phyloP scores from a whole-genome alignment of 2,888 invertebrate species.

The Pristionchus exspectatus region DNA sequence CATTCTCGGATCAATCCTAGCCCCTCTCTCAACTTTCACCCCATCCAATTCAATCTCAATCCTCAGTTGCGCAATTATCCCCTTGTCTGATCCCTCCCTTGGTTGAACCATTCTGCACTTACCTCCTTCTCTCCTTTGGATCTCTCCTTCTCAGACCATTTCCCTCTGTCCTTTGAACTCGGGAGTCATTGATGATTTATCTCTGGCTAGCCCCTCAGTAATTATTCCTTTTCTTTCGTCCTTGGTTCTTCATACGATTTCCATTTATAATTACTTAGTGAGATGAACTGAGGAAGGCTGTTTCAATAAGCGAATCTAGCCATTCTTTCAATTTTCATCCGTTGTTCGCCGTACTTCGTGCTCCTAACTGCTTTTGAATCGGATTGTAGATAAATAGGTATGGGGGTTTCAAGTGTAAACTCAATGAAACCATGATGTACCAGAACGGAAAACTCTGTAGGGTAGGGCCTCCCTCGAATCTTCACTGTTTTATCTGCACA shows the following conservation, averaged over 20 bases:
- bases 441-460: no score
- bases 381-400: no score
- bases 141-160: neutral
- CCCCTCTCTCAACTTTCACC: conserved; percentile 35
- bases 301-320: neutral
- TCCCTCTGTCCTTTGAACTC: neutral
- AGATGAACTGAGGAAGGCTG: neutral
- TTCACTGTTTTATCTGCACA: no score
- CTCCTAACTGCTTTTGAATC: neutral
- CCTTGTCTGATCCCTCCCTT: neutral
- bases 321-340: neutral
- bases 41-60: neutral
- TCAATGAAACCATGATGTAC: no score
- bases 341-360: neutral
- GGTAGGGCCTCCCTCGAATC: no score
- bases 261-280: neutral
- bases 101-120: neutral
- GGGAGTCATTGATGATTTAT: conserved; percentile 14
- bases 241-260: conserved; percentile 14
- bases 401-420: no score
- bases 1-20: conserved; percentile 31
- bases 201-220: neutral
- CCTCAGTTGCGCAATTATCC: conserved; percentile 20
- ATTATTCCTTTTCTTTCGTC: neutral
- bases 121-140: neutral